phyloP scores from a whole-genome alignment of 2,888 invertebrate genomes.

The Agrochola lychnidis region DNA sequence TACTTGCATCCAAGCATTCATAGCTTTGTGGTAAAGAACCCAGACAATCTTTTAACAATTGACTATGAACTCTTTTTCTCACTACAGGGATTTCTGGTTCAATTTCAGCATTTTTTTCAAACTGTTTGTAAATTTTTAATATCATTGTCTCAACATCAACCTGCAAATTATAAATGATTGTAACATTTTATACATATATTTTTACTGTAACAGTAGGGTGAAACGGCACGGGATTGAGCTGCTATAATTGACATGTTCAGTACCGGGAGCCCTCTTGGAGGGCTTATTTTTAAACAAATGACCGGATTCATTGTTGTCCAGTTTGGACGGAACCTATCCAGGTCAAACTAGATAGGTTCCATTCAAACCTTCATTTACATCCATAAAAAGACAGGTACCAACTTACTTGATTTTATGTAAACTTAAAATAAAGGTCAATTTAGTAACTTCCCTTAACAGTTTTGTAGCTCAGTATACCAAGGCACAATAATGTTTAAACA shows the following conservation, averaged over 20 bases:
- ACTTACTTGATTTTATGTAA: too few species aligned
- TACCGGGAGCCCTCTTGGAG: too few species aligned
- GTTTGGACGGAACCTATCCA: too few species aligned
- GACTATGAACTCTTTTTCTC: constrained; percentile 91
- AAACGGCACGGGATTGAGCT: not conserved
- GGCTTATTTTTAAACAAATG: too few species aligned
- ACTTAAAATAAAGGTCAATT: too few species aligned
- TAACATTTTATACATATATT: not conserved
- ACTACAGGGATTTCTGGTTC: constrained; percentile 91
- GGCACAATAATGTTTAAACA: too few species aligned
- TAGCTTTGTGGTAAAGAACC: constrained; percentile 93
- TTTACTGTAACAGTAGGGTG: not conserved
- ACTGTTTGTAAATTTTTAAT: constrained; percentile 82
- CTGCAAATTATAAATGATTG: constrained; percentile 71
- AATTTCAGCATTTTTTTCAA: constrained; percentile 84
- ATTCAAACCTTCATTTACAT: too few species aligned
- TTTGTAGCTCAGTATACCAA: too few species aligned
- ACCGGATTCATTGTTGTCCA: too few species aligned
- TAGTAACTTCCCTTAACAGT: too few species aligned
- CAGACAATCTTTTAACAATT: constrained; percentile 93
- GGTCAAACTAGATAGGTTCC: too few species aligned
- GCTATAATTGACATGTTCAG: not conserved
- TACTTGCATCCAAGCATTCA: constrained; percentile 97
- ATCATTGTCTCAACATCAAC: constrained; percentile 83
- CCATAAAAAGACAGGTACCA: too few species aligned